Evolutionary conservation across 2,797 vertebrate genomes (phyloP).

Genomic region (Anguilla marmorata): DNA sequence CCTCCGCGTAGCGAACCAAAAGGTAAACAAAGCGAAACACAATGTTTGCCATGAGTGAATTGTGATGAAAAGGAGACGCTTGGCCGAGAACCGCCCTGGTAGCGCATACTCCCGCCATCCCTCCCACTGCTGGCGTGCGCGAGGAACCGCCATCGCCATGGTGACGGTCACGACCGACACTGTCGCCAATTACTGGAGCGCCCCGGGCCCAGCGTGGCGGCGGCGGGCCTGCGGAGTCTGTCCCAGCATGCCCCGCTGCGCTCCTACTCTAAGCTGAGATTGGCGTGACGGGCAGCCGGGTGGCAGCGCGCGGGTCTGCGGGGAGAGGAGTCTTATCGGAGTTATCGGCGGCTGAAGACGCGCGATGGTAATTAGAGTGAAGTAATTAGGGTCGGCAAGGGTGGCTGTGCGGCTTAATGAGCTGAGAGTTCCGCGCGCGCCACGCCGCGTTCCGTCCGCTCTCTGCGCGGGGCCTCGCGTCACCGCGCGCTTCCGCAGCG

Average conservation of each 20-base stretch:
- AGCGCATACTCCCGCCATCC: slow-evolving; percentile 8
- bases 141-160: slow-evolving; percentile 33
- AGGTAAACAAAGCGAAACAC: background rate
- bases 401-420: background rate
- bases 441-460: background rate
- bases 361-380: background rate
- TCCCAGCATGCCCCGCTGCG: background rate
- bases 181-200: slow-evolving; percentile 15
- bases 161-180: slow-evolving; percentile 29
- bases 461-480: background rate
- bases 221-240: background rate
- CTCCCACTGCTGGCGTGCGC: slow-evolving; percentile 3
- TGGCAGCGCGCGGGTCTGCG: background rate
- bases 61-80: slow-evolving; percentile 3
- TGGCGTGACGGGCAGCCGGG: background rate
- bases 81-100: slow-evolving; percentile 2
- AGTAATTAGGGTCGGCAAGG: background rate
- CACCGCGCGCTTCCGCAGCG: background rate
- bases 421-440: background rate
- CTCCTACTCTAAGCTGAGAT: background rate
- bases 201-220: background rate
- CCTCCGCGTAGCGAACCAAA: background rate
- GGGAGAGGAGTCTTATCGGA: background rate
- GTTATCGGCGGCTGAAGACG: background rate
- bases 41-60: background rate